A percentile compares a stretch with the other conserved stretches of the same genome.
These are phyloP conservation scores for Salvelinus fontinalis DNA, from an alignment of 2,113 vertebrate species.

Conservation along the genomic window DNA sequence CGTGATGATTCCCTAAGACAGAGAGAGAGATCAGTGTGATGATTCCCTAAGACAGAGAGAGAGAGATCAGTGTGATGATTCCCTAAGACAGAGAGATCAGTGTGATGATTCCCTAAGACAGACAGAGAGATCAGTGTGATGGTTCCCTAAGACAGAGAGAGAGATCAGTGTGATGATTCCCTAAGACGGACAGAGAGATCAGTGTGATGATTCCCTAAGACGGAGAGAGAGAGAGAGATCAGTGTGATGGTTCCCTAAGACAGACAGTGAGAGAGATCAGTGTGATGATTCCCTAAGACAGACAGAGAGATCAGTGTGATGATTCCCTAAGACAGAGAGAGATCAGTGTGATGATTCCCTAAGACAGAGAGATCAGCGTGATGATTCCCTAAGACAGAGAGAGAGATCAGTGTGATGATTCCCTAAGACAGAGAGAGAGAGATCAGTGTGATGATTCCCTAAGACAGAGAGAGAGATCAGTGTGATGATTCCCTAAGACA, in stretches of 20 bases:
- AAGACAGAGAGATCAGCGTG: conserved; percentile 75
- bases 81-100: conserved; percentile 67
- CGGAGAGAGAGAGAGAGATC: conserved; percentile 58
- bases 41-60: conserved; percentile 75
- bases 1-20: conserved; percentile 84
- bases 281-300: conserved; percentile 84
- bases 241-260: conserved; percentile 87
- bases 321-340: conserved; percentile 75
- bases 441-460: conserved; percentile 92
- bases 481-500: conserved; percentile 85
- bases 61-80: no score
- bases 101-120: conserved; percentile 84
- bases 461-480: conserved; percentile 69
- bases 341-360: conserved; percentile 92
- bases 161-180: conserved; percentile 87
- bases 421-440: no score
- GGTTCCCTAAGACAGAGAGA: no score
- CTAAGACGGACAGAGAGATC: conserved; percentile 73
- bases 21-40: conserved; percentile 80
- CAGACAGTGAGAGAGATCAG: conserved; percentile 68
- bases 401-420: no score
- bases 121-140: background rate
- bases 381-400: conserved; percentile 81
- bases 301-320: conserved; percentile 80
- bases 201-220: conserved; percentile 87